Conservation (phyloP, 2,888 invertebrate genomes). For the Rhimphoctona megacephalus region DNA sequence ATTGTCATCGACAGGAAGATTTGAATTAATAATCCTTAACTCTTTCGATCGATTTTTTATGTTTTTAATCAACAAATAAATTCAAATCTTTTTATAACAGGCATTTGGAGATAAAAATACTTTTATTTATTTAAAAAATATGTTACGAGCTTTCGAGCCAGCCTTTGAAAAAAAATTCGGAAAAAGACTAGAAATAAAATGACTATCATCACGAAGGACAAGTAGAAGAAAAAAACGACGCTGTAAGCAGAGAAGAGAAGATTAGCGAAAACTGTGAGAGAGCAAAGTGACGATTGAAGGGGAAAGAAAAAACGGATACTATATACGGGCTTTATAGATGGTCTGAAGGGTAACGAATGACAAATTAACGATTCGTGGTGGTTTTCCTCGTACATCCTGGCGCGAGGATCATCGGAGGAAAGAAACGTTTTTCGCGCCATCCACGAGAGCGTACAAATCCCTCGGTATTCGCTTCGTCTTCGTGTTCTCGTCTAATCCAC, state of each 20-base stretch:
- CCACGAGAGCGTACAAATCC: conserved; percentile 73
- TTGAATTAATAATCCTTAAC: not conserved
- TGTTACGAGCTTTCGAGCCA: not conserved
- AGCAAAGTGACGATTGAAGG: conserved; percentile 21
- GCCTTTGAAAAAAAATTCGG: not conserved
- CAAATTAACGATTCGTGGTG: conserved; percentile 79
- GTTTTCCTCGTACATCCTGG: conserved; percentile 71
- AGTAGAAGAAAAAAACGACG: conserved; percentile 16
- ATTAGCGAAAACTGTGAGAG: conserved; percentile 36
- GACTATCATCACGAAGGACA: not conserved
- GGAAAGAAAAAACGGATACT: conserved; percentile 13
- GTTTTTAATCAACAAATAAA: too few species aligned
- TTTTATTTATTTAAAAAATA: not conserved
- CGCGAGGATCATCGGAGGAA: conserved; percentile 64
- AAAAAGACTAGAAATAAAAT: not conserved
- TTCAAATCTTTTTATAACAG: not conserved
- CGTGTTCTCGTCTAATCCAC: conserved; percentile 60
- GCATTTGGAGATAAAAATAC: not conserved
- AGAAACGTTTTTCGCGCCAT: conserved; percentile 63
- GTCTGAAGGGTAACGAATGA: conserved; percentile 73
- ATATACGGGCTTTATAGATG: conserved; percentile 35
- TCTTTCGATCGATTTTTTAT: too few species aligned
- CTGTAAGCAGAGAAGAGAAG: conserved; percentile 8
- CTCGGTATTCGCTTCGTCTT: conserved; percentile 63
- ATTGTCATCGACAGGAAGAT: rapidly evolving